A percentile compares a stretch with the other conserved stretches of the same genome.
phyloP scores from a whole-genome alignment of 2,797 vertebrate species.

The Glossophaga mutica region DNA sequence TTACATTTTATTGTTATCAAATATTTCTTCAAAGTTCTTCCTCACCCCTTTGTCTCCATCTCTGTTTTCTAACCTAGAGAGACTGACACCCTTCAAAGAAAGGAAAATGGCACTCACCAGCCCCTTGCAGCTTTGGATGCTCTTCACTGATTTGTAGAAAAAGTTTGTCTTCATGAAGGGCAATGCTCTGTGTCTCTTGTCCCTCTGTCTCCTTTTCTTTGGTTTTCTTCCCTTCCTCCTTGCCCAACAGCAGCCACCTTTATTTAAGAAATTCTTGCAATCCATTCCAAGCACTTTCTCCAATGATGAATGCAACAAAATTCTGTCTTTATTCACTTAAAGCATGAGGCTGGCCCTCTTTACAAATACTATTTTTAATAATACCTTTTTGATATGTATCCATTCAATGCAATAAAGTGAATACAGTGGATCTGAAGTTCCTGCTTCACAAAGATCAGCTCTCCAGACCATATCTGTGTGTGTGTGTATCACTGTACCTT shows the following conservation, averaged over 20 bases:
- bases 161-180: neutral
- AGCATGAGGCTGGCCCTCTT: neutral
- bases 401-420: neutral
- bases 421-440: neutral
- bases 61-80: neutral
- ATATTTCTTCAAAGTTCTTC: neutral
- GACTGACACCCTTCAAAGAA: neutral
- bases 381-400: neutral
- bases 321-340: slow-evolving; percentile 2
- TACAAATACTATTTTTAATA: slow-evolving; percentile 39
- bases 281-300: neutral
- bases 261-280: slow-evolving; percentile 5
- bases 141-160: neutral
- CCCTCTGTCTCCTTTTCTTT: neutral
- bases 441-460: neutral
- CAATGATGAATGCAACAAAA: neutral
- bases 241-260: neutral
- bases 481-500: neutral
- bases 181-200: neutral
- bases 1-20: neutral
- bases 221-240: neutral
- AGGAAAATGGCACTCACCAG: neutral
- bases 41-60: neutral
- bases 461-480: neutral
- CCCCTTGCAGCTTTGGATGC: neutral